Conservation (phyloP, 2,888 invertebrate genomes). For the Thumatha senex region DNA sequence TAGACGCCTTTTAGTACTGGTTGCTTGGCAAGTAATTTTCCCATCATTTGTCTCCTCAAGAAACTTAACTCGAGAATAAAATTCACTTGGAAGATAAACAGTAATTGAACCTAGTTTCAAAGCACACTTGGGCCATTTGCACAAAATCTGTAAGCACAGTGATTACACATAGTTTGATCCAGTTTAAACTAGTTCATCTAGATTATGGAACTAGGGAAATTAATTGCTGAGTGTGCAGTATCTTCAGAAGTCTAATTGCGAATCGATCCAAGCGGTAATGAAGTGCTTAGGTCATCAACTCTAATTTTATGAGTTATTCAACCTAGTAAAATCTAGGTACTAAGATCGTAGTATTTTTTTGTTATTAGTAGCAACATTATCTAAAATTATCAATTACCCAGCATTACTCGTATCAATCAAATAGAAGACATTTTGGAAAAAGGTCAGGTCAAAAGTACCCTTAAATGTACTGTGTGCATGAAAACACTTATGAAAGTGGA, state of each 20-base stretch:
- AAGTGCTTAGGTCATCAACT: neutral
- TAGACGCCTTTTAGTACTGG: too few species aligned
- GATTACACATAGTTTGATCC: conserved; percentile 20
- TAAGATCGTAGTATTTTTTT: neutral
- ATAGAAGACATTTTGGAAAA: too few species aligned
- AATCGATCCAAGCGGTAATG: neutral
- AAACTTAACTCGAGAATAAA: neutral
- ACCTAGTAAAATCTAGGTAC: neutral
- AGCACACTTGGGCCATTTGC: conserved; percentile 24
- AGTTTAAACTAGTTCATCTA: conserved; percentile 29
- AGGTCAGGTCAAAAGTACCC: too few species aligned
- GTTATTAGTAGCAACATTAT: too few species aligned
- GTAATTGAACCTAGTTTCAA: conserved; percentile 23
- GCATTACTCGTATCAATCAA: too few species aligned
- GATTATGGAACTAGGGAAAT: conserved; percentile 14
- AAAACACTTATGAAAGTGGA: too few species aligned
- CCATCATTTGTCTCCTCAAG: too few species aligned
- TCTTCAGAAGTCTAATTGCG: neutral
- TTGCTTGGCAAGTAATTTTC: too few species aligned
- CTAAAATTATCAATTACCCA: too few species aligned
- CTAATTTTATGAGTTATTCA: neutral
- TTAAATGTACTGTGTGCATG: too few species aligned
- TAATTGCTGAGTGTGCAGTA: conserved; percentile 4
- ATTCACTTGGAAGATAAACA: conserved; percentile 6
- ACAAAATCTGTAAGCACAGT: conserved; percentile 26